Base-by-base conservation (phyloP, 2,888 invertebrate genomes). In the Drosophila dives region DNA sequence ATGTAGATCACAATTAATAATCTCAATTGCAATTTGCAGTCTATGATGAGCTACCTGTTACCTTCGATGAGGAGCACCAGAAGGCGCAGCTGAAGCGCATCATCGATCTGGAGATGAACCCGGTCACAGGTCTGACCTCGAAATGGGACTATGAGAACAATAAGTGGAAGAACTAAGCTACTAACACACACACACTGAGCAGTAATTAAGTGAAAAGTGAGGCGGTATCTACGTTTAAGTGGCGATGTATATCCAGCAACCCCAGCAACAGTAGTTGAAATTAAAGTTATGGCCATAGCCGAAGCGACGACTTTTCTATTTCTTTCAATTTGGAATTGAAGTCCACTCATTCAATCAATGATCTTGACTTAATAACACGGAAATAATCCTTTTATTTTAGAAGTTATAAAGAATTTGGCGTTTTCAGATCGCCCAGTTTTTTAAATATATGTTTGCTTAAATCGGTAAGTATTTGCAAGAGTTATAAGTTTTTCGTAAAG, bases 131-230 rank as follows among this genome's bases (percentile, higher is more conserved):
- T 5, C 92, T 98, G 45, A 93, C 96, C 53, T 97, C 97, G 90
- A 95, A 97, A 90, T 99, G 97, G 96, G 98, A 98, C 94, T 98
- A 98, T 92, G 97, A 98, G 91, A 98, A 97, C 94, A 96, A 96
- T 91, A 95, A 95, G 92, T 99, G 98, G 98, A 98, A 98, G 94
- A 94, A 94, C 80, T 90, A 88, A 88, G 60, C 64, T 45, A 45
- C 45, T 23, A 50, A 20, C 26, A 17, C 23, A 20, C 53, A 20
- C 36, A 45, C 62, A 65, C 11, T 60, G 54, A 61, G 53, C 77
- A 80, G 65, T 81, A 78, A 71, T 78, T 80, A 81, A 80, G 77
- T 72, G 54, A 59, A 80, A 74, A 81, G 72, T 89, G 49, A 76
- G 76, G 72, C 66, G 86, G 73, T 58, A 36, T 89, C 63, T 87